phyloP scores from a whole-genome alignment of 2,797 vertebrate species.

The Delichon dasypus region DNA sequence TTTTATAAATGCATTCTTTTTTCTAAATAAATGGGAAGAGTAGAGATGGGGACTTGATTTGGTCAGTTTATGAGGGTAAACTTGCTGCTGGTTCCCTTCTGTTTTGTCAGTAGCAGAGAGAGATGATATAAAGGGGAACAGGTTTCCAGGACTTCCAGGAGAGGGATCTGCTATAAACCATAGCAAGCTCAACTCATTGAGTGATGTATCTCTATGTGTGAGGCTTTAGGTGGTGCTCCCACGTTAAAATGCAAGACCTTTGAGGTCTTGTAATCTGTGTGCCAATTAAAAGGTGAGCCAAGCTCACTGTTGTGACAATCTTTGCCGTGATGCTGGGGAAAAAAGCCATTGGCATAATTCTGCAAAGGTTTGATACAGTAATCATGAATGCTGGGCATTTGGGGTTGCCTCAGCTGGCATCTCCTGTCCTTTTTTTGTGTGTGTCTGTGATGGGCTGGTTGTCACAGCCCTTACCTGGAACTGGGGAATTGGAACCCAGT shows the following conservation, averaged over 20 bases:
- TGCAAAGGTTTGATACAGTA: background rate
- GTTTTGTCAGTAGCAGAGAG: background rate
- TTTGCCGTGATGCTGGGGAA: background rate
- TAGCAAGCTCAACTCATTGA: background rate
- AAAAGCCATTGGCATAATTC: fast-evolving
- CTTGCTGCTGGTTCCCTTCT: background rate
- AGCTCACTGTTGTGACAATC: background rate
- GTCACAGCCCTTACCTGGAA: background rate
- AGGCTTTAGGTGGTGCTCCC: background rate
- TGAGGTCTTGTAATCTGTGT: background rate
- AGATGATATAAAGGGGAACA: background rate
- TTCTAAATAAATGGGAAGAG: background rate
- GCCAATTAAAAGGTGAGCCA: background rate
- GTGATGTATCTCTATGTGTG: background rate
- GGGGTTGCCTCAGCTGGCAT: background rate
- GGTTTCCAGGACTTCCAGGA: background rate
- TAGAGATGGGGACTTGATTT: background rate
- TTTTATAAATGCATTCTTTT: background rate
- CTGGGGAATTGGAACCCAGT: no score
- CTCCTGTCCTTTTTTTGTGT: background rate
- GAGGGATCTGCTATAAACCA: background rate
- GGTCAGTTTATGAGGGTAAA: background rate
- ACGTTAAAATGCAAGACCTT: background rate
- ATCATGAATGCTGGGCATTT: background rate
- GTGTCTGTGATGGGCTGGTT: background rate